These are phyloP conservation scores for Oithona nana DNA, from an alignment of 2,888 invertebrate species.

Conservation along the genomic window DNA sequence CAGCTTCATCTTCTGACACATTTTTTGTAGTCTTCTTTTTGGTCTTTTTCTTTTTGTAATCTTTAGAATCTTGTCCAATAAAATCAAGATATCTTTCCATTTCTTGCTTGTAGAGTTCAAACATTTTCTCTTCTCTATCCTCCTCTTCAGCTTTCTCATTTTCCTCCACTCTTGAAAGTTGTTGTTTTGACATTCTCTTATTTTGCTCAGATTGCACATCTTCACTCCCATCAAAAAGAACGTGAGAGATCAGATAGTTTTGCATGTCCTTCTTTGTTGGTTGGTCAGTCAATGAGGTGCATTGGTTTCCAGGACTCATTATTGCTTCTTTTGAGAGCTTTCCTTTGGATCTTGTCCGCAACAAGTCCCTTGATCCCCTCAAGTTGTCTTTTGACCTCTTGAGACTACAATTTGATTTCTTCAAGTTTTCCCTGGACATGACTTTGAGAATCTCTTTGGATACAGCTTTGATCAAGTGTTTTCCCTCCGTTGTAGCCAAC, in stretches of 20 bases:
- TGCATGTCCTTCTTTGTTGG: conserved; percentile 10
- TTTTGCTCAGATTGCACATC: background rate
- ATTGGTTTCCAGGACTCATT: background rate
- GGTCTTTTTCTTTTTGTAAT: background rate
- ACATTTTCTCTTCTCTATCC: background rate
- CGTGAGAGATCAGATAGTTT: conserved; percentile 17
- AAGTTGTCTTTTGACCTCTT: background rate
- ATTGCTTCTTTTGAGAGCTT: background rate
- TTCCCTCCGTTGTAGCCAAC: background rate
- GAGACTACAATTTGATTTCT: background rate
- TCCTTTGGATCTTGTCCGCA: background rate
- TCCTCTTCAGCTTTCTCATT: conserved; percentile 2
- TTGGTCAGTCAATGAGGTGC: background rate
- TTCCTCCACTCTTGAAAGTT: background rate
- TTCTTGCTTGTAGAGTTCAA: conserved; percentile 14
- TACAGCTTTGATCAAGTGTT: background rate
- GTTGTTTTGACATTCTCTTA: background rate
- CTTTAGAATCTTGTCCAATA: conserved; percentile 7
- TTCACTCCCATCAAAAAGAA: conserved; percentile 13
- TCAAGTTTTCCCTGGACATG: background rate
- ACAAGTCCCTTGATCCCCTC: background rate
- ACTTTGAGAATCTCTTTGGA: background rate
- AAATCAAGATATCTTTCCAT: conserved; percentile 16
- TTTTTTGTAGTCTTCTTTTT: conserved; percentile 1
- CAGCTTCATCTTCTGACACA: background rate